Base-by-base conservation (phyloP, 1,140 invertebrate genomes). In the Papilio dardanus region DNA sequence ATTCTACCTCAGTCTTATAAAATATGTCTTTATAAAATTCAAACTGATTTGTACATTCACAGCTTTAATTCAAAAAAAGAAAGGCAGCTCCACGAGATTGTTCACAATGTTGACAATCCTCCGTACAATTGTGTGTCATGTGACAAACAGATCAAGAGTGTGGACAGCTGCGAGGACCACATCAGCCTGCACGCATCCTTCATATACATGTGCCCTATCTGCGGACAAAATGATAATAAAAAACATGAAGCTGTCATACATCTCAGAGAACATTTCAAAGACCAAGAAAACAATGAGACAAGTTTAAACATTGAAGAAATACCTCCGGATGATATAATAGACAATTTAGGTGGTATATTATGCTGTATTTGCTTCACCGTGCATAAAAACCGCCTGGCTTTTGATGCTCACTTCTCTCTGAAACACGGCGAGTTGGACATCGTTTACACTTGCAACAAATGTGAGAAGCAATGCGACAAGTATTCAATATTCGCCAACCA, bases 51-150 rank as follows among this genome's bases (percentile, higher is more conserved):
- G 14, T 19, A n/a, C n/a, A 16, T 71, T 16, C 24, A 21, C 80
- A 93, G 91, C 79, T 93, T 89, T 74, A 67, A 81, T 74, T 77
- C 82, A 33, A 90, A 88, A 76, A 88, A 85, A 69, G 88, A 92
- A 74, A 62, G 90, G 35, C 78, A 82, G 21, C 66, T 90, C 35
- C 91, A 93, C 74, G 74, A 88, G 77, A 82, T 89, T 24, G 79
- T 88, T 12, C 91, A 93, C 14, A 79, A 86, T n/a, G 77, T 78
- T 2, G 81, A 83, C 28, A 81, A 81, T 28, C 87, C 86, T 12
- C 88, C 90, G 0, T 89, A 87, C 54, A 74, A 81, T 10, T 93
- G 91, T 71, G 81, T 84, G 33, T 78, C 71, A 10, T 93, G 91
- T 74, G 73, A 85, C 24, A 68, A 71, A 6, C 68, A 85, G 54